Evolutionary conservation across 2,888 invertebrate genomes (phyloP), one percentile per base, ranked within the genome.

Genomic region (Yponomeuta evonymella): DNA sequence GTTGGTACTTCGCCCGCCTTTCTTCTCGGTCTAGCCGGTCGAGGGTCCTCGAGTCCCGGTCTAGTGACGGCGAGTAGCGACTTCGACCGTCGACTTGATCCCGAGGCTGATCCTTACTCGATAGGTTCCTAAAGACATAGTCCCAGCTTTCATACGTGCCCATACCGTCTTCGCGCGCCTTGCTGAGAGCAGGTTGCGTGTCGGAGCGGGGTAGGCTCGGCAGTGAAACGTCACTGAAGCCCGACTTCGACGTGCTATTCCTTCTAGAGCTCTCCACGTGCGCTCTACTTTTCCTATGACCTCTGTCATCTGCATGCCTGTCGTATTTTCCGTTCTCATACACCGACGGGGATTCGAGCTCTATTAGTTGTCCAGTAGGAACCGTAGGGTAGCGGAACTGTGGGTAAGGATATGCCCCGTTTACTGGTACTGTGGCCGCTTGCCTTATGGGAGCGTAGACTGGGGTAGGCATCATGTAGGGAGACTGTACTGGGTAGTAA

Each of bases 101-200:
- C 15, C 12, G 51, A 12, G 51, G 51, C 75, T 96, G 95, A 0
- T 96, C 95, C 77, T 95, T 94, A 76, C 94, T 95, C 72, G 96
- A 96, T 58, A 97, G 87, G 80, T 96, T 95, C 76, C 94, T 93
- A 80, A 95, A 97, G 0, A 97, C 96, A 79, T 96, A 96, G 79
- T 95, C 95, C 97, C 97, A 97, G 70, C 94, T 94, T 75, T 96
- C 96, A 72, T 94, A 94, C 0, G 94, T 95, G 0, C 95, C 95
- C 80, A 94, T 94, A 0, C 94, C 95, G 74, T 95, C 95, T 75
- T 95, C 94, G 72, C 90, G 91, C 33, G 94, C 94, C 75, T 93
- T 92, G 74, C 92, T 92, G 4, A 93, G 73, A 0, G 85, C 79
- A 1, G 93, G 92, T 65, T 92, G 93, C 0, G 92, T 92, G 68